phyloP scores from a whole-genome alignment of 2,888 invertebrate species.

The Dioctria rufipes region DNA sequence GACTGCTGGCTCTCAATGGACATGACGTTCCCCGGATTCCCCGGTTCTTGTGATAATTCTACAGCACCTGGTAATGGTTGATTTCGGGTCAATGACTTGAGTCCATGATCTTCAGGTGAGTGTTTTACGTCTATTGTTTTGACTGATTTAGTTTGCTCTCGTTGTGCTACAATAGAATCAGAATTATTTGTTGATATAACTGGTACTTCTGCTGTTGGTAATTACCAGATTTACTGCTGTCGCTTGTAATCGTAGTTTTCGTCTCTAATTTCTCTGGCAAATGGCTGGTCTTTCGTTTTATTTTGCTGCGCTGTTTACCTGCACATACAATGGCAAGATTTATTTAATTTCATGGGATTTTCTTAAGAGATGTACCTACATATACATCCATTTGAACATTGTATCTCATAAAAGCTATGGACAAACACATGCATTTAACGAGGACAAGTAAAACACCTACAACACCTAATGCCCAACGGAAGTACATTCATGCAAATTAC shows the following conservation, averaged over 20 bases:
- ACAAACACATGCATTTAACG: slow-evolving; percentile 32
- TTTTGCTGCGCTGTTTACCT: slow-evolving; percentile 31
- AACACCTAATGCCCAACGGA: neutral
- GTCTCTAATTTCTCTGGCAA: slow-evolving; percentile 13
- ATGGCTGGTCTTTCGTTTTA: slow-evolving; percentile 35
- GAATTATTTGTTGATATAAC: neutral
- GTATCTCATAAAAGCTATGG: neutral
- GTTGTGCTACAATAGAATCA: neutral
- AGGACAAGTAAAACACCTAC: neutral
- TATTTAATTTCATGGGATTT: slow-evolving; percentile 25
- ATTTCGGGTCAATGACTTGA: slow-evolving; percentile 40
- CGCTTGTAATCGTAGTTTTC: slow-evolving; percentile 21
- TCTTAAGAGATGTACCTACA: neutral
- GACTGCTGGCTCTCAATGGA: slow-evolving; percentile 40
- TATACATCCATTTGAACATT: neutral
- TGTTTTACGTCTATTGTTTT: slow-evolving; percentile 27
- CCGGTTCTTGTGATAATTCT: slow-evolving; percentile 1
- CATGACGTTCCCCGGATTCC: neutral
- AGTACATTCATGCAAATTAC: slow-evolving; percentile 16
- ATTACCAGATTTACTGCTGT: neutral
- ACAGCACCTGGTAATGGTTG: slow-evolving; percentile 32
- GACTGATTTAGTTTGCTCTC: neutral
- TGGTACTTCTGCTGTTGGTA: neutral
- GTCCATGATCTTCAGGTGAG: slow-evolving; percentile 46
- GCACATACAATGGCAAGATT: slow-evolving; percentile 46